Evolutionary conservation across 2,888 invertebrate genomes (phyloP).

Genomic region (Embidobia sp.): DNA sequence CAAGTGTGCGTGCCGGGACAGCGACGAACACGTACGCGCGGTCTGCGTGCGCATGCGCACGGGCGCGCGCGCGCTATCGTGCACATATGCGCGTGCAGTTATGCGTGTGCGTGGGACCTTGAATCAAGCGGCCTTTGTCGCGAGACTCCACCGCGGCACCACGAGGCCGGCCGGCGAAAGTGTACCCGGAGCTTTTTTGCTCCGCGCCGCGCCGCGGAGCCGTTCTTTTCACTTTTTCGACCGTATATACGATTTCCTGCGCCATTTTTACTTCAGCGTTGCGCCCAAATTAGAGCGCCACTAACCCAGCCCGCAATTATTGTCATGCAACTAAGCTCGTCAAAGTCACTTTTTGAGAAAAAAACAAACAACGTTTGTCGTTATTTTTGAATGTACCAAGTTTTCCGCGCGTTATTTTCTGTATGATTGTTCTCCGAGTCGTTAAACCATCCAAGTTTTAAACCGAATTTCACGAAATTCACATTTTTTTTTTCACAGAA

Average conservation of each 20-base stretch:
- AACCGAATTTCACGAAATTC: no score
- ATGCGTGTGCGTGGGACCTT: constrained; percentile 79
- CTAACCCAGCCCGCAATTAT: constrained; percentile 46
- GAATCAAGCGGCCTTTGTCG: constrained; percentile 81
- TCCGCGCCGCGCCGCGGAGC: constrained; percentile 69
- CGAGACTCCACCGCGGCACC: constrained; percentile 79
- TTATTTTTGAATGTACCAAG: no score
- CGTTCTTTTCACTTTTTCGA: constrained; percentile 70
- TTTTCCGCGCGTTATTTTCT: no score
- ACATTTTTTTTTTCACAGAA: no score
- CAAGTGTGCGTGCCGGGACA: constrained; percentile 54
- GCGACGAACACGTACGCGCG: constrained; percentile 60
- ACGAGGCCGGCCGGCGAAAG: constrained; percentile 81
- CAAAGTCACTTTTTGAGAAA: no score
- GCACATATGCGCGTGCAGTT: constrained; percentile 65
- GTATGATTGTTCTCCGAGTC: no score
- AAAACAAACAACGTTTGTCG: no score
- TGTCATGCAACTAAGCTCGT: constrained; percentile 28
- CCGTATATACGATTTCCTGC: constrained; percentile 56
- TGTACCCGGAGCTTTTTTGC: constrained; percentile 79
- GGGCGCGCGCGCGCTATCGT: constrained; percentile 62
- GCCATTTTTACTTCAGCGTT: constrained; percentile 66
- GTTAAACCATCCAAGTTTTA: no score
- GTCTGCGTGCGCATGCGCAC: constrained; percentile 58
- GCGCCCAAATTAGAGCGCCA: constrained; percentile 62